These are phyloP conservation scores for Meteorus colon DNA, from an alignment of 2,888 invertebrate species.

Conservation along the genomic window DNA sequence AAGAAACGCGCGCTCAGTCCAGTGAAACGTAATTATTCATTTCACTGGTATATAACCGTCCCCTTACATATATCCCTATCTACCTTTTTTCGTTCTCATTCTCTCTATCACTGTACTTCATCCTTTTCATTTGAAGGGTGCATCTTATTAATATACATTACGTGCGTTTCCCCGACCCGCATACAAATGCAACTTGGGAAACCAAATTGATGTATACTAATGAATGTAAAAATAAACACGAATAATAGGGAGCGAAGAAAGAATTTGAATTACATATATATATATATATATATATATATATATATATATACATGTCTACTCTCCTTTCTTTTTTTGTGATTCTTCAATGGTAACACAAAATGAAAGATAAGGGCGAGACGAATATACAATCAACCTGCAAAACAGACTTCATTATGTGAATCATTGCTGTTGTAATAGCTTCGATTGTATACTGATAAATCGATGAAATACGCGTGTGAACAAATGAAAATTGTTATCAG, in stretches of 20 bases:
- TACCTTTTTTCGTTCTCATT: conserved; percentile 42
- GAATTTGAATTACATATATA: conserved; percentile 2
- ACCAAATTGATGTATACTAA: conserved; percentile 14
- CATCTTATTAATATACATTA: conserved; percentile 63
- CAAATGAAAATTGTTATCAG: neutral
- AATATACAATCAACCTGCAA: neutral
- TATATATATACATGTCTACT: neutral
- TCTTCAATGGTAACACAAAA: neutral
- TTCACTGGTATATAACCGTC: conserved; percentile 55
- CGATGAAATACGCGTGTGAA: conserved; percentile 12
- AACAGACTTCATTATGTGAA: neutral
- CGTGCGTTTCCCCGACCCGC: conserved; percentile 29
- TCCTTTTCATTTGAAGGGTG: conserved; percentile 57
- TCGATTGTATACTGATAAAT: conserved; percentile 5
- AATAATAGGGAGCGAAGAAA: neutral
- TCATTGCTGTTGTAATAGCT: neutral
- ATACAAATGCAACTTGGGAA: conserved; percentile 11
- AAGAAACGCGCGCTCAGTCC: conserved; percentile 4
- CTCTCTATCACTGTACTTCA: conserved; percentile 56
- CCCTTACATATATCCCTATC: neutral
- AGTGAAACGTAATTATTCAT: conserved; percentile 62
- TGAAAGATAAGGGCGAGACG: neutral
- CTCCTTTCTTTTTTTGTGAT: neutral
- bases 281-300: neutral
- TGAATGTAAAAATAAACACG: conserved; percentile 10